Percentiles rank a stretch among this genome's conserved stretches.
Evolutionary conservation across 2,888 invertebrate species (phyloP).

Genomic region (Drosophila merina): DNA sequence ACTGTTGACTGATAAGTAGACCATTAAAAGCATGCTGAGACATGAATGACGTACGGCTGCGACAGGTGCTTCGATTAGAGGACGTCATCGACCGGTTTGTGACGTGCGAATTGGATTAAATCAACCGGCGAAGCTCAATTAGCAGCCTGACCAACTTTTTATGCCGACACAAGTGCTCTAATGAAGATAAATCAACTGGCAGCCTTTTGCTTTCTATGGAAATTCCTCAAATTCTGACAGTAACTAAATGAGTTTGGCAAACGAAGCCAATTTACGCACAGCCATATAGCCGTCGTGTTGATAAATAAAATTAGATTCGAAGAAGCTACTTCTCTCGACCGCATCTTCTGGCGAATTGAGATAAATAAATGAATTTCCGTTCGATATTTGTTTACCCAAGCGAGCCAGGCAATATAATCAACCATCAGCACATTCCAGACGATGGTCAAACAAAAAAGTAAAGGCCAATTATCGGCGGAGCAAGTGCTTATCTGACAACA

Average conservation of each 20-base stretch:
- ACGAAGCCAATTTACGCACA: conserved; percentile 55
- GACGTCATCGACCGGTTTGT: conserved; percentile 5
- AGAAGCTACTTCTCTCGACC: conserved; percentile 30
- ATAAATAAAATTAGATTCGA: conserved; percentile 61
- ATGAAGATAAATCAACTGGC: conserved; percentile 59
- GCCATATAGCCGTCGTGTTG: conserved; percentile 33
- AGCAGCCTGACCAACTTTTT: neutral
- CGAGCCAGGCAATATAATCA: conserved; percentile 14
- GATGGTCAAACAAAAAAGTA: conserved; percentile 13
- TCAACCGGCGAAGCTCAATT: conserved; percentile 22
- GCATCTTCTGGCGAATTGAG: conserved; percentile 34
- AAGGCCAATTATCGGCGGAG: neutral
- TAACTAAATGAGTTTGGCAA: conserved; percentile 56
- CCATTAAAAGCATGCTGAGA: conserved; percentile 24
- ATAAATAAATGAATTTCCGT: conserved; percentile 35
- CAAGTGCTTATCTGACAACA: neutral
- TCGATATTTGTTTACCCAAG: conserved; percentile 41
- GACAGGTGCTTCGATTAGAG: conserved; percentile 14
- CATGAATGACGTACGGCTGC: conserved; percentile 21
- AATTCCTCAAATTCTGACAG: conserved; percentile 14
- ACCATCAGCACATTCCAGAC: conserved; percentile 30
- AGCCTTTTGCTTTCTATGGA: conserved; percentile 1
- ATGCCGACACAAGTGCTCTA: conserved; percentile 41
- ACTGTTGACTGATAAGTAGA: conserved; percentile 38
- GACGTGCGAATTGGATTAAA: conserved; percentile 29